Evolutionary conservation across 2,797 vertebrate species (phyloP).

Genomic region (Tachyglossus aculeatus): DNA sequence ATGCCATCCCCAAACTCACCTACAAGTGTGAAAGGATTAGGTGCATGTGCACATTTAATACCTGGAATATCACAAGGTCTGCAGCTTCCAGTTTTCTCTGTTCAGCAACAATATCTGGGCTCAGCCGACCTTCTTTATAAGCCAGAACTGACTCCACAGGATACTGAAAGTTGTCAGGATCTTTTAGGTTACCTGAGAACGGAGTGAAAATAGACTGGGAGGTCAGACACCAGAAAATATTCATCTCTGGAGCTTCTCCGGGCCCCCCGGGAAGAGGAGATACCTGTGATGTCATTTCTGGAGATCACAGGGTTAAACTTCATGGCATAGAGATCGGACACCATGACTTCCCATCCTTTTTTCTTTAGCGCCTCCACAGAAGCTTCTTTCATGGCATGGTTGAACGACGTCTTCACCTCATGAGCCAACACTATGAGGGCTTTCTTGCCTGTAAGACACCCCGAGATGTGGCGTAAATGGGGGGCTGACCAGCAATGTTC

Average conservation of each 20-base stretch:
- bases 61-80: constrained; percentile 85
- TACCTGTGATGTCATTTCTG: constrained; percentile 77
- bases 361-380: constrained; percentile 67
- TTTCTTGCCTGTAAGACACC: constrained; percentile 45
- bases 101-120: constrained; percentile 76
- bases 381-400: constrained; percentile 77
- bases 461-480: neutral
- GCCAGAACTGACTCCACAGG: constrained; percentile 69
- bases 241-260: neutral
- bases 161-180: constrained; percentile 74
- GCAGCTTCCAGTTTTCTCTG: constrained; percentile 79
- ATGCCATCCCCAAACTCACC: fast-evolving
- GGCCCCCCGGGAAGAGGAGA: neutral
- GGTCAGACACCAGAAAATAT: neutral
- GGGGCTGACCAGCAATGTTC: neutral
- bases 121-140: constrained; percentile 76
- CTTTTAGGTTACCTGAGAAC: constrained; percentile 67
- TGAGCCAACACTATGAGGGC: constrained; percentile 81
- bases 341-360: constrained; percentile 71
- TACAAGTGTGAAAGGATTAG: fast-evolving
- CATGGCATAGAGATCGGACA: constrained; percentile 83
- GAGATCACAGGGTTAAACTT: constrained; percentile 81
- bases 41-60: too few species aligned
- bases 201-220: neutral
- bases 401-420: constrained; percentile 78